These are phyloP conservation scores for Setophaga kirtlandii DNA, from an alignment of 2,113 vertebrate genomes.

Conservation along the genomic window DNA sequence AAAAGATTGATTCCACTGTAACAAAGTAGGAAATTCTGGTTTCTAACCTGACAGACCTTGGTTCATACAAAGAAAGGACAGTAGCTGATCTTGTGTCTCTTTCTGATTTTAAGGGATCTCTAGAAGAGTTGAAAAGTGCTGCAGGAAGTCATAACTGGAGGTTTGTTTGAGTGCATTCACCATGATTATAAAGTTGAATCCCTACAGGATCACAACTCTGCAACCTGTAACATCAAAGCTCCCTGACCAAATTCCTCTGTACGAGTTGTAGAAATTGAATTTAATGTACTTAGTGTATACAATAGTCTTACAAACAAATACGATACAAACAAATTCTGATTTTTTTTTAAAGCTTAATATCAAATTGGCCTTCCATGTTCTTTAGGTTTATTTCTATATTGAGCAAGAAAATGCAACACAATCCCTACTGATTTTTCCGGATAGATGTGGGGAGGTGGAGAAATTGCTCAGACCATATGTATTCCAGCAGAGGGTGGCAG, in stretches of 20 bases:
- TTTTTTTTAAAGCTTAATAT: neutral
- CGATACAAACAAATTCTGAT: neutral
- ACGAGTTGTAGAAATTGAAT: neutral
- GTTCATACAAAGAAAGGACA: neutral
- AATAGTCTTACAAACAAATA: no score
- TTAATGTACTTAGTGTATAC: neutral
- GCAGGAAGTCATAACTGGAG: neutral
- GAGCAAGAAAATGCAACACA: neutral
- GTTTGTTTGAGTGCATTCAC: neutral
- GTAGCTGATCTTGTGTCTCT: neutral
- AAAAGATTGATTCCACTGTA: neutral
- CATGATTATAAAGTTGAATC: neutral
- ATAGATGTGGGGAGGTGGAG: neutral
- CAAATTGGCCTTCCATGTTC: neutral
- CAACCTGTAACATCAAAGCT: neutral
- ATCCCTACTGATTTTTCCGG: neutral
- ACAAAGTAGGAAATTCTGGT: neutral
- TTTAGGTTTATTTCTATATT: neutral
- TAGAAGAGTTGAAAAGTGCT: neutral
- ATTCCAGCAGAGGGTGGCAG: constrained; percentile 55
- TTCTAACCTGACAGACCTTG: neutral
- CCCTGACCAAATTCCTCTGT: neutral
- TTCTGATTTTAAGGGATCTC: neutral
- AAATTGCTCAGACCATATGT: neutral
- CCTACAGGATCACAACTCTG: neutral